phyloP scores from a whole-genome alignment of 2,888 invertebrate species.

The Siphlonurus alternatus region DNA sequence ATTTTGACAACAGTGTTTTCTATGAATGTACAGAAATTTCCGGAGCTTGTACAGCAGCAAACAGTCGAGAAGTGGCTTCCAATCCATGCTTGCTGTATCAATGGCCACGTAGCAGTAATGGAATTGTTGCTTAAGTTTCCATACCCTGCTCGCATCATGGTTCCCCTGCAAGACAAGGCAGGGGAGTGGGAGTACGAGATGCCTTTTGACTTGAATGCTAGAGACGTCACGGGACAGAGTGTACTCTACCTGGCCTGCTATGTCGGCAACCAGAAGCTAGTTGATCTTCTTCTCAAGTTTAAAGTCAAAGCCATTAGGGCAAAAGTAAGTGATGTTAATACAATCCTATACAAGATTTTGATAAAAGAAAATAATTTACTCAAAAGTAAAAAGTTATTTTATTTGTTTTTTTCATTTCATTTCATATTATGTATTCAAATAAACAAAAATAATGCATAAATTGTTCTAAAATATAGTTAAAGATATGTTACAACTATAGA shows the following conservation, averaged over 20 bases:
- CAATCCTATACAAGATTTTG: background rate
- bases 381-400: no score
- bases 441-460: no score
- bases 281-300: slow-evolving; percentile 58
- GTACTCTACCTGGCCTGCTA: slow-evolving; percentile 79
- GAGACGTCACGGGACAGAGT: slow-evolving; percentile 79
- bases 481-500: no score
- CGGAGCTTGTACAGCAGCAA: slow-evolving; percentile 64
- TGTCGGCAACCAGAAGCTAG: slow-evolving; percentile 60
- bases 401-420: no score
- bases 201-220: slow-evolving; percentile 85
- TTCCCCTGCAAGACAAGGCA: slow-evolving; percentile 39
- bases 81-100: slow-evolving; percentile 80
- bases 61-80: slow-evolving; percentile 89
- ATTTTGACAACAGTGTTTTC: no score
- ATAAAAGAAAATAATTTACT: no score
- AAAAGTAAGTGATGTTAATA: slow-evolving; percentile 14
- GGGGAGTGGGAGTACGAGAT: slow-evolving; percentile 68
- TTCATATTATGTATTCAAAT: no score
- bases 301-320: slow-evolving; percentile 40
- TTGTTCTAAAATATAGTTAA: no score
- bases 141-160: slow-evolving; percentile 55
- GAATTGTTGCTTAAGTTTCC: slow-evolving; percentile 61
- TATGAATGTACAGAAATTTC: slow-evolving; percentile 62
- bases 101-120: slow-evolving; percentile 63